Conservation (phyloP, 2,113 vertebrate genomes). For the Amphiprion percula region DNA sequence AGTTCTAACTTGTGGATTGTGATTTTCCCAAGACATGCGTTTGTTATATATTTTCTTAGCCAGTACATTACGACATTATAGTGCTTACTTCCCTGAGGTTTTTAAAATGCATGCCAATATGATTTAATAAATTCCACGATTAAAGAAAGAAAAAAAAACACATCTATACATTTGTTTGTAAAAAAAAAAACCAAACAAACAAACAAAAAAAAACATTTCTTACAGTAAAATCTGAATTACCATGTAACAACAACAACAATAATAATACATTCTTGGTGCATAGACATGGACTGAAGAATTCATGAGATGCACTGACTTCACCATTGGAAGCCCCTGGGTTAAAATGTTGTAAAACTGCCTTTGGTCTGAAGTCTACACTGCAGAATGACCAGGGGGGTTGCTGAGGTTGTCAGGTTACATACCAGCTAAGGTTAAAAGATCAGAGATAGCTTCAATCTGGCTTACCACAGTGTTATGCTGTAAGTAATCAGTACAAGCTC, state of each 20-base stretch:
- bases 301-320: slow-evolving; percentile 24
- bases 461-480: slow-evolving; percentile 3
- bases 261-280: neutral
- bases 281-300: neutral
- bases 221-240: no score
- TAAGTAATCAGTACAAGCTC: slow-evolving; percentile 22
- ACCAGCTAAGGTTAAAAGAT: slow-evolving; percentile 41
- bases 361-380: slow-evolving; percentile 51
- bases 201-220: neutral
- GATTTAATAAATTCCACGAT: no score
- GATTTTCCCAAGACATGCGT: no score
- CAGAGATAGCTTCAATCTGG: slow-evolving; percentile 29
- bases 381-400: slow-evolving; percentile 33
- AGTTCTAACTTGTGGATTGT: no score
- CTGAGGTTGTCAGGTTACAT: slow-evolving; percentile 43
- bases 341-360: slow-evolving; percentile 34
- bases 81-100: no score
- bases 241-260: neutral
- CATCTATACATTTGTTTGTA: no score
- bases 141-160: no score
- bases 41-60: no score
- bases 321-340: slow-evolving; percentile 23
- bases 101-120: no score
- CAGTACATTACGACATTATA: no score
- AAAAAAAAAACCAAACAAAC: neutral